Conservation (phyloP, 2,113 vertebrate species). For the Dolichotis patagonum region DNA sequence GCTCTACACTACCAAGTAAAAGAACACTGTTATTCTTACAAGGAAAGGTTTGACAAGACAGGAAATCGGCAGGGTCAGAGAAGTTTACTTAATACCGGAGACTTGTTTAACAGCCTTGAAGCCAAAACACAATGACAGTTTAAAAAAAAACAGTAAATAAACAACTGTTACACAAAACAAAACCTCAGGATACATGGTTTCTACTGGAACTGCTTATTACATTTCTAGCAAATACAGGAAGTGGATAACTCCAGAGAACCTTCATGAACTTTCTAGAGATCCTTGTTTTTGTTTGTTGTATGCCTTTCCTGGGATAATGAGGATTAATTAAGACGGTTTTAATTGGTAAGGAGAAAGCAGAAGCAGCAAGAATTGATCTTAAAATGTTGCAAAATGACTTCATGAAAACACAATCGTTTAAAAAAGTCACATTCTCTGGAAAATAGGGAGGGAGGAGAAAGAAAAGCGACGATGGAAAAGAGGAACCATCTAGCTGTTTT, state of each 20-base stretch:
- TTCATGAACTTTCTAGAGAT: background rate
- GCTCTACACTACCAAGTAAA: slow-evolving; percentile 88
- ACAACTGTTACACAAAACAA: slow-evolving; percentile 73
- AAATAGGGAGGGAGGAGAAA: slow-evolving; percentile 61
- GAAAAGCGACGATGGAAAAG: slow-evolving; percentile 78
- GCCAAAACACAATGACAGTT: slow-evolving; percentile 83
- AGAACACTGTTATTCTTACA: slow-evolving; percentile 91
- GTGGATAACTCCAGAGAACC: slow-evolving; percentile 36
- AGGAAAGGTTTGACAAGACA: slow-evolving; percentile 88
- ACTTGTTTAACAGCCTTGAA: slow-evolving; percentile 86
- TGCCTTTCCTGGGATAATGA: slow-evolving; percentile 47
- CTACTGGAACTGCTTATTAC: slow-evolving; percentile 5
- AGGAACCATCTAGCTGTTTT: slow-evolving; percentile 83
- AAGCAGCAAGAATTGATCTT: slow-evolving; percentile 67
- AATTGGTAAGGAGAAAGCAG: slow-evolving; percentile 61
- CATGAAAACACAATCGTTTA: slow-evolving; percentile 54
- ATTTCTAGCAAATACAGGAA: slow-evolving; percentile 68
- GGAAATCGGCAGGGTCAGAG: slow-evolving; percentile 87
- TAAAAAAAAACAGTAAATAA: slow-evolving; percentile 74
- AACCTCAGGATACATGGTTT: slow-evolving; percentile 65
- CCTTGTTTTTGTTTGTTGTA: background rate
- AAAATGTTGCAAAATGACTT: slow-evolving; percentile 18
- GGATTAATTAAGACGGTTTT: background rate
- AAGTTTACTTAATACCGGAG: slow-evolving; percentile 85
- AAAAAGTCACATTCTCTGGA: slow-evolving; percentile 63